Evolutionary conservation across 2,888 invertebrate genomes (phyloP).

Genomic region (Leptinotarsa rubiginosa): DNA sequence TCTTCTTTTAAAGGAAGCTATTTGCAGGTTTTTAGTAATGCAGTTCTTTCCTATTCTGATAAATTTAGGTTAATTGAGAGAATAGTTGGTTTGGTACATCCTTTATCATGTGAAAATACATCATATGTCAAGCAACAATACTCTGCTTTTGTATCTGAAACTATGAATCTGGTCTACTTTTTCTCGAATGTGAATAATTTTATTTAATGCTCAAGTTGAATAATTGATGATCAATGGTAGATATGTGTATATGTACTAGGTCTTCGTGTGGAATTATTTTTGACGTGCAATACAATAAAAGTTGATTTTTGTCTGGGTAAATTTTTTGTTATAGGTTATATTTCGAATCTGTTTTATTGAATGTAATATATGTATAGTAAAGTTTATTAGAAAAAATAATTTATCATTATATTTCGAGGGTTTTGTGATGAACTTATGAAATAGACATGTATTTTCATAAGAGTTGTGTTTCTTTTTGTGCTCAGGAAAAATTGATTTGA

Average conservation of each 20-base stretch:
- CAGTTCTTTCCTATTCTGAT: too few species aligned
- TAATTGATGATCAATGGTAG: neutral
- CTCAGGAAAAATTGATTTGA: neutral
- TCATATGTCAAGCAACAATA: neutral
- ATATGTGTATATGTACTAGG: neutral
- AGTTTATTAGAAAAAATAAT: slow-evolving; percentile 8
- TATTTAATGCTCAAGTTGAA: slow-evolving; percentile 18
- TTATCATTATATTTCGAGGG: slow-evolving; percentile 13
- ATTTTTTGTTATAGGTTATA: slow-evolving; percentile 4
- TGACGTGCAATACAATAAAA: slow-evolving; percentile 37
- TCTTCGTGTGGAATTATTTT: slow-evolving; percentile 20
- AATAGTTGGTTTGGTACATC: too few species aligned
- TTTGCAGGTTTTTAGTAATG: too few species aligned
- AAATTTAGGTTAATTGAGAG: too few species aligned
- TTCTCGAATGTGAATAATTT: neutral
- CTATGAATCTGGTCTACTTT: neutral
- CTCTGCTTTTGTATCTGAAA: neutral
- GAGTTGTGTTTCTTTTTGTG: neutral
- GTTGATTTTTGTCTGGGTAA: slow-evolving; percentile 13
- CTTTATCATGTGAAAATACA: neutral
- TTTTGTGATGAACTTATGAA: slow-evolving; percentile 14
- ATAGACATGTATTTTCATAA: slow-evolving; percentile 28
- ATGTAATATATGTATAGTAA: slow-evolving; percentile 34
- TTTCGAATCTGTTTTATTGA: slow-evolving; percentile 14
- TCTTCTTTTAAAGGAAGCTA: too few species aligned